Conservation (phyloP, 2,113 vertebrate genomes). For the Drymodes brunneopygia region DNA sequence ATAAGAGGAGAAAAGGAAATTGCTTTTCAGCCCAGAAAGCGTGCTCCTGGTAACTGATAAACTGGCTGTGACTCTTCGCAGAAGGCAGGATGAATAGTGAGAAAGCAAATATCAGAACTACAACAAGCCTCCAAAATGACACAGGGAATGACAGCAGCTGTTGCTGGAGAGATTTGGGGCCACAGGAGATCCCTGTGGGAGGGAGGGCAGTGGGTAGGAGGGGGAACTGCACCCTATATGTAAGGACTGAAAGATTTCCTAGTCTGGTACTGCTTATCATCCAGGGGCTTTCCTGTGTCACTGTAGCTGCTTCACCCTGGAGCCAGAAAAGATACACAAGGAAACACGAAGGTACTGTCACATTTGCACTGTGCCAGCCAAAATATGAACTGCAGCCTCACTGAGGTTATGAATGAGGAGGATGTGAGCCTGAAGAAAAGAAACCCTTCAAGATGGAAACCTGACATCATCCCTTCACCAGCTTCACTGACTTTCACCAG, state of each 20-base stretch:
- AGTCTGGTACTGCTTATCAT: background rate
- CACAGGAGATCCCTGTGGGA: background rate
- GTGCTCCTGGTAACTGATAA: constrained; percentile 47
- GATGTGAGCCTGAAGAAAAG: background rate
- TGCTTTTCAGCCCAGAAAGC: constrained; percentile 40
- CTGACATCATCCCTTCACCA: background rate
- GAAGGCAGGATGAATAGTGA: background rate
- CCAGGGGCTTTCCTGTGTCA: background rate
- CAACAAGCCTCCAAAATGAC: background rate
- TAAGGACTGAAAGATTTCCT: background rate
- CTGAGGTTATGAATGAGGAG: background rate
- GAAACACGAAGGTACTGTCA: accelerated
- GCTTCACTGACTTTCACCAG: background rate
- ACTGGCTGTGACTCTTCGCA: background rate
- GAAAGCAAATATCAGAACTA: background rate
- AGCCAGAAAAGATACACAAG: background rate
- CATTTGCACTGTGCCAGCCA: background rate
- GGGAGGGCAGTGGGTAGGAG: background rate
- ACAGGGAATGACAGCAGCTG: background rate
- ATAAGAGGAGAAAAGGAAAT: constrained; percentile 61
- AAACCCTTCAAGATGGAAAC: background rate
- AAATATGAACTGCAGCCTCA: background rate
- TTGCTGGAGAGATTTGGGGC: background rate
- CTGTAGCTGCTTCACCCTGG: background rate
- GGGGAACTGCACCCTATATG: background rate